Evolutionary conservation across 2,113 vertebrate genomes (phyloP).

Genomic region (Osmerus eperlanus): DNA sequence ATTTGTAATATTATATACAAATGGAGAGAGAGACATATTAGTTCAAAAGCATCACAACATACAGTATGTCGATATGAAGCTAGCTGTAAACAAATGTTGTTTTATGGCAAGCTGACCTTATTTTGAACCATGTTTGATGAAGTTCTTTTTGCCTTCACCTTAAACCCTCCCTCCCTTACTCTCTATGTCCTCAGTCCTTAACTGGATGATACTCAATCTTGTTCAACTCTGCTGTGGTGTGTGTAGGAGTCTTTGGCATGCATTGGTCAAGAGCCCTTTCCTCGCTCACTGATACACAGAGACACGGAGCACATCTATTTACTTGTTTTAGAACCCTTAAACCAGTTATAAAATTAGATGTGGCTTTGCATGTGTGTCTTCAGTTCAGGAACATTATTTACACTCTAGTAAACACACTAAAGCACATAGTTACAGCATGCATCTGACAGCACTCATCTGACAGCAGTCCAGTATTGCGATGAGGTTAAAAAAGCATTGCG

Average conservation of each 20-base stretch:
- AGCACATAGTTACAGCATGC: constrained; percentile 47
- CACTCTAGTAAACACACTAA: constrained; percentile 57
- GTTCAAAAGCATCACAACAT: no score
- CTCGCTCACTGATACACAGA: constrained; percentile 48
- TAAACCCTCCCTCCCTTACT: constrained; percentile 60
- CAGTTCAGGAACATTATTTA: constrained; percentile 48
- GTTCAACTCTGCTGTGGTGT: constrained; percentile 74
- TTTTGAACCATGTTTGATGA: no score
- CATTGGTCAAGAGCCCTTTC: constrained; percentile 40
- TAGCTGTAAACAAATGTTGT: no score
- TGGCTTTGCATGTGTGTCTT: constrained; percentile 55
- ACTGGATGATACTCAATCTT: constrained; percentile 70
- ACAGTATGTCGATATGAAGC: no score
- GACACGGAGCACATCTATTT: constrained; percentile 63
- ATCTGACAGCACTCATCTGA: neutral
- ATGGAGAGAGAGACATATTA: no score
- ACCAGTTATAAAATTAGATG: constrained; percentile 63
- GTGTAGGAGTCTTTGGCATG: constrained; percentile 37
- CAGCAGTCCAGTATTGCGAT: constrained; percentile 13
- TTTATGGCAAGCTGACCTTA: no score
- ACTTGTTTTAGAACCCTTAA: constrained; percentile 59
- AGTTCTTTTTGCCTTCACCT: constrained; percentile 55
- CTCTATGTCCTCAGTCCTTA: constrained; percentile 59
- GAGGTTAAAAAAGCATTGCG: constrained; percentile 28
- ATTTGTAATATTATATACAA: no score